Conservation (phyloP, 2,888 invertebrate species). For the Leptogaster cylindrica region DNA sequence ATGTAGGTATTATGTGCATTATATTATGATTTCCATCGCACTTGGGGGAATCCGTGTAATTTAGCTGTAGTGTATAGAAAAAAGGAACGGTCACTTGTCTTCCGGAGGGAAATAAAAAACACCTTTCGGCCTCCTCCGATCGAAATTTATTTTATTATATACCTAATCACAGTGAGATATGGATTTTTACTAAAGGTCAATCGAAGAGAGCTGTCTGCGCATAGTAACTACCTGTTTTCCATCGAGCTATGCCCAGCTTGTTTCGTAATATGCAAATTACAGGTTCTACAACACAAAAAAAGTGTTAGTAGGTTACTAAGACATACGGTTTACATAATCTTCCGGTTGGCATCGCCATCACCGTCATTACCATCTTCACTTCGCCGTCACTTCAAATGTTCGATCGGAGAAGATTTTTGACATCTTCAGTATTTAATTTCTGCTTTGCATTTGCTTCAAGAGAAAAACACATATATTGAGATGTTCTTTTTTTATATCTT, state of each 20-base stretch:
- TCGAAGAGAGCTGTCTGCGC: neutral
- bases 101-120: no score
- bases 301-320: conserved; percentile 34
- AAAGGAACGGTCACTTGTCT: no score
- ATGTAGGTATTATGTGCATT: no score
- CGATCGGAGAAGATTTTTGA: no score
- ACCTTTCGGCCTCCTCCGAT: no score
- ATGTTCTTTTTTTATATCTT: neutral
- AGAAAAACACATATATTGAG: no score
- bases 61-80: no score
- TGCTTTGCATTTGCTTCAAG: neutral
- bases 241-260: neutral
- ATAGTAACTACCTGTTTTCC: conserved; percentile 23
- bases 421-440: no score
- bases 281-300: conserved; percentile 6
- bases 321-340: conserved; percentile 28
- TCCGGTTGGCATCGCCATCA: conserved; percentile 15
- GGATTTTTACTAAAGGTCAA: conserved; percentile 24
- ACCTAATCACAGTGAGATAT: neutral
- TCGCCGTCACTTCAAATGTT: no score
- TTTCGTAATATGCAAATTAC: conserved; percentile 24
- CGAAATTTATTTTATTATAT: conserved; percentile 10
- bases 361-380: no score
- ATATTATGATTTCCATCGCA: no score
- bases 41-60: no score